Evolutionary conservation across 2,888 invertebrate species (phyloP), one percentile per base, ranked within the genome.

Genomic region (Epinotia brunnichana): DNA sequence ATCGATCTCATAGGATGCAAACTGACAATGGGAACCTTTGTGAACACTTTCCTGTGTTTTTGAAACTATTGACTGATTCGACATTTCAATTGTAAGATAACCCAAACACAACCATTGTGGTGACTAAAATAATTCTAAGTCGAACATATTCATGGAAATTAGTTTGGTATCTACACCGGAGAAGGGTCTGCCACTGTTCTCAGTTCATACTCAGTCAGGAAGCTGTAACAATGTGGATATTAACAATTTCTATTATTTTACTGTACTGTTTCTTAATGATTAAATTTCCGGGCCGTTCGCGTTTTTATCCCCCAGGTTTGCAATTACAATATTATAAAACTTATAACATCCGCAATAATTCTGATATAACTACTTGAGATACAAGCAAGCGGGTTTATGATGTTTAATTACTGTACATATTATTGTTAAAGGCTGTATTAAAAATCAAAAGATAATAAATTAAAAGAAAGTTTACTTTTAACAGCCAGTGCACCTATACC

Each of bases 291-390:
- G 67, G 48, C 24, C 61, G 73, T 54, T 67, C 74, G 10, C 61
- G 39, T 13, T 67, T 56, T 15, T 75, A 69, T 60, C 74, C 74
- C 21, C 74, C 74, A 69, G 74, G 74, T 75, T 10, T 48, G 48
- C 29, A 48, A 48, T 59, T 17, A 17, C n/a, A 61, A 44, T n/a
- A 4, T 48, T 5, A 24, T 62, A 11, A 11, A 2, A n/a, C 9
- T 10, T 48, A 53, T 10, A 19, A n/a, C n/a, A 11, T 13, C 13
- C 15, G n/a, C 39, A 11, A 2, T 11, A 10, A 11, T 11, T 39
- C 39, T 11, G 39, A 39, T 9, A 11, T 44, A 3, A 13, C 3
- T 44, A 44, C 44, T 5, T 35, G 35, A 9, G 35, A 35, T 44
- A 44, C 15, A 44, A 3, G 44, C 15, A 35, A 9, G 35, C 44